Evolutionary conservation across 2,113 vertebrate species (phyloP), one percentile per base, ranked within the genome.

Genomic region (Tautogolabrus adspersus): DNA sequence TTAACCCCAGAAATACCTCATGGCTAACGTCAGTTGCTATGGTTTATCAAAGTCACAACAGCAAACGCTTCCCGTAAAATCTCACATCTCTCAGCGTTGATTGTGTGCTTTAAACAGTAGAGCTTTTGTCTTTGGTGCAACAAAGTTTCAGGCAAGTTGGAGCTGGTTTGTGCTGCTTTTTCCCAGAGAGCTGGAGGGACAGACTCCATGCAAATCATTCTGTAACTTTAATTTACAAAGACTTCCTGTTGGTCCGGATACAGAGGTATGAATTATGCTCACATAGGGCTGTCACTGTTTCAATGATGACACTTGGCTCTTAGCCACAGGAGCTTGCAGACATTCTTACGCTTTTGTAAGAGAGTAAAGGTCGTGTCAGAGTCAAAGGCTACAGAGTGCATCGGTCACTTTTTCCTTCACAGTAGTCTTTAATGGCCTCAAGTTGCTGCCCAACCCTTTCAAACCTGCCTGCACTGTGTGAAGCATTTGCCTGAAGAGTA

Each of bases 91-190:
- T 52, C 11, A 10, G 40, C 3, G 11, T 65, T 11, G 55, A 49
- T 19, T 21, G 52, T 65, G 56, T 3, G 1, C 44, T 77, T 61
- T 0, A 1, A 85, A 87, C 75, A 88, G 74, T 54, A 5, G 19
- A 84, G 69, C 73, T 71, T 80, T 88, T 88, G 82, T 91, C 59
- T 71, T 54, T 23, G 63, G 22, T 44, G 37, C 8, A 59, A 40
- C 21, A 10, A 54, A 67, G 51, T 13, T 60, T 62, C n/a, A 69
- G 72, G 67, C 91, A 83, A 74, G 90, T 88, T 34, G 3, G 49
- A 83, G 81, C 90, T 46, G 65, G 90, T 85, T 72, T 22, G 67
- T 42, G n/a, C 59, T 47, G 19, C 59, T 38, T 1, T 8, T 42
- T 18, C 0, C 2, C 49, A 62, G 15, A 30, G 10, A 2, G 55